Evolutionary conservation across 2,113 vertebrate species (phyloP).

Genomic region (Nicator chloris): DNA sequence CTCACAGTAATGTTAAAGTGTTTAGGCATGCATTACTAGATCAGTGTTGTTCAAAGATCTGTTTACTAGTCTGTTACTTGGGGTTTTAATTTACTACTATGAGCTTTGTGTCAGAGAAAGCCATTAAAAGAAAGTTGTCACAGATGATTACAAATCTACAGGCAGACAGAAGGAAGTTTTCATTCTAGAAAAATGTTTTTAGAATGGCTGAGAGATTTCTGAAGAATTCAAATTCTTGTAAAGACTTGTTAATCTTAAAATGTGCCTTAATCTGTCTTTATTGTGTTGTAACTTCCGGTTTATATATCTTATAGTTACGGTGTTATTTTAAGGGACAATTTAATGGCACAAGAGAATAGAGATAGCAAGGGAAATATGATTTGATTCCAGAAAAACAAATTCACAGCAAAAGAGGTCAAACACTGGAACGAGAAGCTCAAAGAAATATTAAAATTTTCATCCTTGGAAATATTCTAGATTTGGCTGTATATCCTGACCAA

Average conservation of each 20-base stretch:
- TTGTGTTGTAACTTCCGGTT: neutral
- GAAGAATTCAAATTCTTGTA: neutral
- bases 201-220: neutral
- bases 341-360: neutral
- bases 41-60: neutral
- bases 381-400: neutral
- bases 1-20: neutral
- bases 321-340: neutral
- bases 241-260: neutral
- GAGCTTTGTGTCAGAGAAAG: neutral
- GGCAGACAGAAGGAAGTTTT: neutral
- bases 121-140: neutral
- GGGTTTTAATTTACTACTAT: neutral
- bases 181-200: neutral
- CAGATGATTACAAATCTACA: neutral
- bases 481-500: neutral
- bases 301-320: neutral
- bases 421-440: neutral
- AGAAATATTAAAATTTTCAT: slow-evolving; percentile 28
- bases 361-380: neutral
- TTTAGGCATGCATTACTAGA: neutral
- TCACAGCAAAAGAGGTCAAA: neutral
- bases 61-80: neutral
- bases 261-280: neutral
- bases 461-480: slow-evolving; percentile 10